Conservation (phyloP, 2,888 invertebrate genomes). For the Epirrhoe alternata region DNA sequence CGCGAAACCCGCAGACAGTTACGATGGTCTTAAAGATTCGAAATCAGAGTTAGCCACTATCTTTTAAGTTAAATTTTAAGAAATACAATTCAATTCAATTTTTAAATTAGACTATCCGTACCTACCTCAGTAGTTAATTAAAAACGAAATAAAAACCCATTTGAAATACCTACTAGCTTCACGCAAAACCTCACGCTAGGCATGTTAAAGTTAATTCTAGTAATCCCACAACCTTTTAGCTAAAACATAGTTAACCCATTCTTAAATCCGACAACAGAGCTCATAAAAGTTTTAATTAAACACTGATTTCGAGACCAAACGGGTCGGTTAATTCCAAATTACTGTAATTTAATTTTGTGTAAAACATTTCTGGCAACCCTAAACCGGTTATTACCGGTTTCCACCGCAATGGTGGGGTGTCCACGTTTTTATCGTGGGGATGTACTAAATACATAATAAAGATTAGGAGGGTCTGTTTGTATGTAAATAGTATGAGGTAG, state of each 20-base stretch:
- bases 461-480: constrained; percentile 39
- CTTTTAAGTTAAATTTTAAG: too few relatives aligned
- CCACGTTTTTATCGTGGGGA: constrained; percentile 56
- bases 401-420: constrained; percentile 55
- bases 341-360: constrained; percentile 45
- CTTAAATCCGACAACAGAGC: constrained; percentile 15
- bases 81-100: too few relatives aligned
- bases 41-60: too few relatives aligned
- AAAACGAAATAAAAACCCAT: too few relatives aligned
- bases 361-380: constrained; percentile 45
- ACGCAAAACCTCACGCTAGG: neutral
- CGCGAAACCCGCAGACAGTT: too few relatives aligned
- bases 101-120: too few relatives aligned
- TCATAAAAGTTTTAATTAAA: constrained; percentile 42
- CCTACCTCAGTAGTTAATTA: too few relatives aligned
- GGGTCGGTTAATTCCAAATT: constrained; percentile 41
- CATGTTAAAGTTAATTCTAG: neutral
- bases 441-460: constrained; percentile 47
- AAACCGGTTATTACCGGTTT: constrained; percentile 61
- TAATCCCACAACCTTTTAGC: neutral
- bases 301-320: constrained; percentile 31
- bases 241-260: constrained; percentile 1
- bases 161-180: too few relatives aligned
- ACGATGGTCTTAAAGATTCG: too few relatives aligned
- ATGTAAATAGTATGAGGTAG: constrained; percentile 42